These are phyloP conservation scores for Semibalanus balanoides DNA, from an alignment of 1,140 invertebrate species.

Conservation along the genomic window DNA sequence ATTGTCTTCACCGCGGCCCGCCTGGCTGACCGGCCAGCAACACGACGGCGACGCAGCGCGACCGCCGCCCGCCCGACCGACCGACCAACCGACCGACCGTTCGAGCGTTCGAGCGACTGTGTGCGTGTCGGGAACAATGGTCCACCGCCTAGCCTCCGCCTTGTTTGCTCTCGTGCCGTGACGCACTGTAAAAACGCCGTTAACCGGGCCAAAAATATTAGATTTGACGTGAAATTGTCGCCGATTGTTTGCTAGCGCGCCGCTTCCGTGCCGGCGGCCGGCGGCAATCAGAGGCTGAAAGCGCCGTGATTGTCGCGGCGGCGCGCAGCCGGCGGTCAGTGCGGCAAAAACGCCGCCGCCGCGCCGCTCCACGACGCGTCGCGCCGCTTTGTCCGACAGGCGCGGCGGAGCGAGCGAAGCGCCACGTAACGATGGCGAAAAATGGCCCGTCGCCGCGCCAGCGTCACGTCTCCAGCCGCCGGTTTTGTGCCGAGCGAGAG, in stretches of 20 bases:
- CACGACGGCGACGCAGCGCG: too few relatives aligned
- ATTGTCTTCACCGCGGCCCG: not conserved
- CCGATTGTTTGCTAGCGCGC: not conserved
- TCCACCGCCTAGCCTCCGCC: too few relatives aligned
- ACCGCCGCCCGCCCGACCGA: too few relatives aligned
- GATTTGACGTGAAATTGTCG: not conserved
- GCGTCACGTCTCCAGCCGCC: not conserved
- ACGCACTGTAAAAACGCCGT: not conserved
- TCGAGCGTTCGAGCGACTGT: too few relatives aligned
- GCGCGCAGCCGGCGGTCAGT: not conserved
- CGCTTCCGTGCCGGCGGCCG: not conserved
- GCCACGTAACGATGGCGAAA: not conserved
- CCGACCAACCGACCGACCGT: too few relatives aligned
- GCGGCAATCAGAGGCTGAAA: not conserved
- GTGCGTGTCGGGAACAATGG: not conserved
- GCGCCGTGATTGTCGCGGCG: not conserved
- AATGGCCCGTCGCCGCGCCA: not conserved
- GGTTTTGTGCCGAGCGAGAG: not conserved
- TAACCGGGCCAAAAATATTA: not conserved
- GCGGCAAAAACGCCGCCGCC: not conserved
- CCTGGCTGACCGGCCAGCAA: too few relatives aligned
- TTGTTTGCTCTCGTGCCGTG: not conserved
- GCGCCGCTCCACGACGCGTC: not conserved
- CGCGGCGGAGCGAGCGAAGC: not conserved
- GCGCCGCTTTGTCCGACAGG: not conserved